Base-by-base conservation (phyloP, 2,113 vertebrate species). In the Hypanus sabinus region DNA sequence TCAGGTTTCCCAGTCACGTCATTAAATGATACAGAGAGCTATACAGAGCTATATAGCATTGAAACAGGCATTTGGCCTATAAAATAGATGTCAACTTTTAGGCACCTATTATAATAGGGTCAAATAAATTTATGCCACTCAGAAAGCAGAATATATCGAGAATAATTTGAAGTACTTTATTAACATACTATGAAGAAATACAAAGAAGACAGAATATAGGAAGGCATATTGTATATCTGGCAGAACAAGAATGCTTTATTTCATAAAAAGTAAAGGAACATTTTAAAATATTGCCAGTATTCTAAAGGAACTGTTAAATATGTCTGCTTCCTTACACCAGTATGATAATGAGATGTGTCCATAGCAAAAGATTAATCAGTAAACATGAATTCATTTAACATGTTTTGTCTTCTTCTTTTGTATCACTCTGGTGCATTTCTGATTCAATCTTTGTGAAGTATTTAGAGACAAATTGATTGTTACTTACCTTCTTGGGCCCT, bases 301-400 rank as follows among this genome's bases (percentile, higher is more conserved):
- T 57, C 60, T 57, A 36, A 33, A 90, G 85, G 60, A n/a, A 33
- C 85, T 65, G n/a, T 90, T 90, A 8, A 62, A 90, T 60, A 33
- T 68, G 60, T 8, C 85, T 5, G 33, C 14, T 62, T 65, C 30
- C n/a, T n/a, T 62, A 33, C 6, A 90, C 7, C 55, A 90, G 22
- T 0, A 90, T 33, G 60, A 22, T 65, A 90, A 90, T 90, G 60
- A 88, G 62, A 68, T 65, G 57, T 60, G 16, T 12, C 60, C 60
- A 10, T 62, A 88, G 62, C 57, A 30, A 88, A 88, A 27, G 12
- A 27, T 90, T 90, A n/a, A 68, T 65, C 60, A 65, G 65, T 65
- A 90, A 90, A 65, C 38, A 33, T 88, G 57, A 62, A 88, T 88
- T 9, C 12, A n/a, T 88, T 88, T 60, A 88, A 24, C 83, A 88